A percentile compares a stretch with the other conserved stretches of the same genome.
phyloP scores from a whole-genome alignment of 2,797 vertebrate genomes.

The Crenichthys baileyi region DNA sequence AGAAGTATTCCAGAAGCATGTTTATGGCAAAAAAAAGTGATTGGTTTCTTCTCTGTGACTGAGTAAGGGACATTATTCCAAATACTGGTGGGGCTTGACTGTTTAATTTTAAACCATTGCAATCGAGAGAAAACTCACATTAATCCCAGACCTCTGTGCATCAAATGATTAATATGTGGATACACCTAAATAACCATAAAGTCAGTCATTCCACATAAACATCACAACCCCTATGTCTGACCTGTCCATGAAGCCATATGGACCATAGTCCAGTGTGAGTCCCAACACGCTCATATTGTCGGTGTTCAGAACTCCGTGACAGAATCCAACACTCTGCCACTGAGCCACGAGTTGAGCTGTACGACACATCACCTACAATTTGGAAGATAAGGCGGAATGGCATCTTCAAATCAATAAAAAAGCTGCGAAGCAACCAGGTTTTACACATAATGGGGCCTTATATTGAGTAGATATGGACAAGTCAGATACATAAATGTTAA shows the following conservation, averaged over 20 bases:
- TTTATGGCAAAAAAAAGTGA: neutral
- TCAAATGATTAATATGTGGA: neutral
- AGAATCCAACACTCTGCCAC: constrained; percentile 98
- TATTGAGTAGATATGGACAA: constrained; percentile 15
- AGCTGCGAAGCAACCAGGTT: neutral
- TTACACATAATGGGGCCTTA: neutral
- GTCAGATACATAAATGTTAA: constrained; percentile 17
- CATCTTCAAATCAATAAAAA: neutral
- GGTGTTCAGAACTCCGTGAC: constrained; percentile 96
- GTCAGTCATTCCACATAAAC: neutral
- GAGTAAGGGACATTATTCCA: neutral
- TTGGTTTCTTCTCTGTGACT: neutral
- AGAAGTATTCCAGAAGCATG: neutral
- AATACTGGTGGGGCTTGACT: neutral
- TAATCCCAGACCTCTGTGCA: neutral
- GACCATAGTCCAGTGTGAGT: constrained; percentile 95
- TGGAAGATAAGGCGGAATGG: neutral
- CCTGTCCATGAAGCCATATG: constrained; percentile 98
- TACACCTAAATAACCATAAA: neutral
- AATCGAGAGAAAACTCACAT: neutral
- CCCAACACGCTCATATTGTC: constrained; percentile 99
- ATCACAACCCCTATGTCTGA: constrained; percentile 55
- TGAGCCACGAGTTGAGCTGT: constrained; percentile 92
- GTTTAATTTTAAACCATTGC: neutral
- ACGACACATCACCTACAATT: constrained; percentile 83